phyloP scores from a whole-genome alignment of 2,113 vertebrate species.

The Cacatua alba region DNA sequence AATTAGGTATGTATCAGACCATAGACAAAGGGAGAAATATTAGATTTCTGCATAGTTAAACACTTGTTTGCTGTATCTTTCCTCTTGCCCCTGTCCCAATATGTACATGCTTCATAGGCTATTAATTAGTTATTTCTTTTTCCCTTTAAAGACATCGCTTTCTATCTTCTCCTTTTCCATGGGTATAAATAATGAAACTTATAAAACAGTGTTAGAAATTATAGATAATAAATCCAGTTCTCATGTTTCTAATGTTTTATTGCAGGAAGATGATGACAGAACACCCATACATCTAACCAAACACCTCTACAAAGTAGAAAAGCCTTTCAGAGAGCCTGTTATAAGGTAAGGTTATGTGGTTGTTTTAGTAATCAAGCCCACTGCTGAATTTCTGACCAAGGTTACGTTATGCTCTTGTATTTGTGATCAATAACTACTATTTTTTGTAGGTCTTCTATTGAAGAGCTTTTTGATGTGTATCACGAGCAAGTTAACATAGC shows the following conservation, averaged over 20 bases:
- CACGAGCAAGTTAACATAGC: slow-evolving; percentile 86
- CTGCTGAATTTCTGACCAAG: background rate
- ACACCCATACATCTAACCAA: slow-evolving; percentile 84
- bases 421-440: background rate
- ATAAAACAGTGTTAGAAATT: background rate
- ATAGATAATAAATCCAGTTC: background rate
- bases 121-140: background rate
- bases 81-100: background rate
- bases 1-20: background rate
- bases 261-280: slow-evolving; percentile 89
- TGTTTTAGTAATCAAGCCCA: background rate
- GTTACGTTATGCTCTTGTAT: background rate
- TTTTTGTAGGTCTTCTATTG: slow-evolving; percentile 84
- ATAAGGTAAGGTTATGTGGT: slow-evolving; percentile 80
- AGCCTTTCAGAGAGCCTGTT: slow-evolving; percentile 90
- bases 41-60: background rate
- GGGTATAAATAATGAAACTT: background rate
- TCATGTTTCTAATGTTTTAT: background rate
- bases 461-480: slow-evolving; percentile 87
- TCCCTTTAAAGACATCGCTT: background rate
- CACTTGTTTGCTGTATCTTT: background rate
- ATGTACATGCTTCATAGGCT: background rate
- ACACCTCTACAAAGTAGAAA: slow-evolving; percentile 85
- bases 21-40: background rate
- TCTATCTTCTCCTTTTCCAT: background rate